These are phyloP conservation scores for Tinea semifulvella DNA, from an alignment of 2,888 invertebrate species.

Conservation along the genomic window DNA sequence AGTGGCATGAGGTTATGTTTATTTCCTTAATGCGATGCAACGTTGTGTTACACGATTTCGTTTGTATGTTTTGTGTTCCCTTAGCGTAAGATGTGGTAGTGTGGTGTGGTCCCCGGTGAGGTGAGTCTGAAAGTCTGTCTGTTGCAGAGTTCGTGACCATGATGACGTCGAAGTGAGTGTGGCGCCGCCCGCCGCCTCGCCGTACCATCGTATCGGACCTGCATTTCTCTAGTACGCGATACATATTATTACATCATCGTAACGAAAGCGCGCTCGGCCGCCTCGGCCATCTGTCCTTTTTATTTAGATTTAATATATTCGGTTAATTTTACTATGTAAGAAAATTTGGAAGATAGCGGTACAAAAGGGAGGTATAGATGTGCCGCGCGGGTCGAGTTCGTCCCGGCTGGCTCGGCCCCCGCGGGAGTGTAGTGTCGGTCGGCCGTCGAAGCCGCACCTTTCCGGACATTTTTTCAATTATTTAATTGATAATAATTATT, in stretches of 20 bases:
- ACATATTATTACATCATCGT: slow-evolving; percentile 60
- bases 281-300: slow-evolving; percentile 37
- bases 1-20: slow-evolving; percentile 57
- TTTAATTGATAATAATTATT: slow-evolving; percentile 65
- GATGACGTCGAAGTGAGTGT: slow-evolving; percentile 98
- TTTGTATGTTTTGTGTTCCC: slow-evolving; percentile 15
- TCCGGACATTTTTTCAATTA: slow-evolving; percentile 49
- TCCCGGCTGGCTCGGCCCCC: neutral
- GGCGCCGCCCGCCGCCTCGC: neutral
- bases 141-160: slow-evolving; percentile 97
- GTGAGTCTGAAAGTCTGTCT: slow-evolving; percentile 20
- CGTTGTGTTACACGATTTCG: neutral
- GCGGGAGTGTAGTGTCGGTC: slow-evolving; percentile 24
- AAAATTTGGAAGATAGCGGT: slow-evolving; percentile 54
- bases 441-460: slow-evolving; percentile 39
- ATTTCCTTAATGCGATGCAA: too few species aligned
- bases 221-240: slow-evolving; percentile 70
- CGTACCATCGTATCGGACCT: slow-evolving; percentile 56
- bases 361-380: slow-evolving; percentile 55
- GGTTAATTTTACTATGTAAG: slow-evolving; percentile 64
- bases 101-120: slow-evolving; percentile 12
- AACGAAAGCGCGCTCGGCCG: slow-evolving; percentile 21
- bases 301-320: slow-evolving; percentile 65
- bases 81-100: slow-evolving; percentile 24
- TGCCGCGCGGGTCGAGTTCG: slow-evolving; percentile 57